Conservation (phyloP, 2,113 vertebrate species). For the Alces alces region DNA sequence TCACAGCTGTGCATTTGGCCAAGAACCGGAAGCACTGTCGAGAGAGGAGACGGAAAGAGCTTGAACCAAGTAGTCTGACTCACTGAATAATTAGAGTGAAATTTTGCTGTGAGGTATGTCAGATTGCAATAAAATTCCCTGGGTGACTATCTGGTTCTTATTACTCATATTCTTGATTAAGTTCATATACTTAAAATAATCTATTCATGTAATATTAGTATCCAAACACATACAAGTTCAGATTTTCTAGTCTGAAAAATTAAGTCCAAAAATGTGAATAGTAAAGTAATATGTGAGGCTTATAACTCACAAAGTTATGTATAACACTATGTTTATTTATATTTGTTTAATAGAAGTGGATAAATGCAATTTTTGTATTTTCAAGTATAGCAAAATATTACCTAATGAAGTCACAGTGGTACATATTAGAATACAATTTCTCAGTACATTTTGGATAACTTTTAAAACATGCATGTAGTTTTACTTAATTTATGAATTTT, state of each 20-base stretch:
- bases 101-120: not conserved
- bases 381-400: not conserved
- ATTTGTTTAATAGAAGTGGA: not conserved
- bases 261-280: not conserved
- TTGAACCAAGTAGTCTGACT: not conserved
- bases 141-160: not conserved
- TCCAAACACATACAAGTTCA: not conserved
- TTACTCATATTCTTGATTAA: conserved; percentile 25
- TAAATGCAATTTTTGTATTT: not conserved
- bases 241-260: not conserved
- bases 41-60: not conserved
- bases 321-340: not conserved
- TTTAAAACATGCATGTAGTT: not conserved
- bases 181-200: not conserved
- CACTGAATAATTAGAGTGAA: not conserved
- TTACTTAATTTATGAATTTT: not conserved
- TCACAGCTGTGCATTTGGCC: not conserved
- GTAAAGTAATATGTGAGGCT: not conserved
- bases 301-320: not conserved
- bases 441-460: not conserved
- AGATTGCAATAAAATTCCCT: not conserved
- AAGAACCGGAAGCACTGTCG: not conserved
- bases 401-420: not conserved
- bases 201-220: not conserved
- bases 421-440: not conserved